Evolutionary conservation across 2,888 invertebrate genomes (phyloP).

Genomic region (Pseudoips prasinana): DNA sequence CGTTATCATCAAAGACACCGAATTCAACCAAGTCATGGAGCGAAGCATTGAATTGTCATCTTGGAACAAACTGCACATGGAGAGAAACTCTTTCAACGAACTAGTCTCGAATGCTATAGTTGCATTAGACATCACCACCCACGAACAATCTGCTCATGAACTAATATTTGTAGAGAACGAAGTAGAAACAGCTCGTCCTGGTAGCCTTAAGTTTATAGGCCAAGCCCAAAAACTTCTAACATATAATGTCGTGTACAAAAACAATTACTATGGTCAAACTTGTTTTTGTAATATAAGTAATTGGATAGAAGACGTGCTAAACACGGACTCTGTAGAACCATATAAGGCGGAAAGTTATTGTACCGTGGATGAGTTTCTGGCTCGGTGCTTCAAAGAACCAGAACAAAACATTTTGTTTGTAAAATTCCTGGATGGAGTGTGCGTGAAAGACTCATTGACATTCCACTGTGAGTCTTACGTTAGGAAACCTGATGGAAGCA

Average conservation of each 20-base stretch:
- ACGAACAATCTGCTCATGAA: constrained; percentile 83
- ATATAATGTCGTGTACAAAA: constrained; percentile 74
- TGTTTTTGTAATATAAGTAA: constrained; percentile 84
- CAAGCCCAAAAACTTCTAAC: constrained; percentile 65
- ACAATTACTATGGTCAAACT: constrained; percentile 83
- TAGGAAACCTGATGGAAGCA: constrained; percentile 47
- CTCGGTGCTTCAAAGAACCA: constrained; percentile 84
- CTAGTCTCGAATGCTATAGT: constrained; percentile 80
- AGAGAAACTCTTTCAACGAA: constrained; percentile 84
- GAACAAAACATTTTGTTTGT: constrained; percentile 84
- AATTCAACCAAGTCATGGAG: constrained; percentile 81
- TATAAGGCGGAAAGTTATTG: constrained; percentile 83
- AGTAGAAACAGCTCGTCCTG: constrained; percentile 63
- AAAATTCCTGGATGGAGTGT: constrained; percentile 84
- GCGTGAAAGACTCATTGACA: constrained; percentile 67
- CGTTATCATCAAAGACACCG: constrained; percentile 82
- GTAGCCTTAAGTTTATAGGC: constrained; percentile 83
- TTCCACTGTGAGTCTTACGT: constrained; percentile 82
- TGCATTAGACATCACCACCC: constrained; percentile 71
- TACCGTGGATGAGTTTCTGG: constrained; percentile 80
- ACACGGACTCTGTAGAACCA: constrained; percentile 55
- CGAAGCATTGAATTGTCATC: constrained; percentile 84
- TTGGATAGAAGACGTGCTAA: constrained; percentile 79
- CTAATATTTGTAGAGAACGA: constrained; percentile 74
- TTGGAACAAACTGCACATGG: constrained; percentile 84